Base-by-base conservation (phyloP, 2,888 invertebrate species). In the Tinea pellionella region DNA sequence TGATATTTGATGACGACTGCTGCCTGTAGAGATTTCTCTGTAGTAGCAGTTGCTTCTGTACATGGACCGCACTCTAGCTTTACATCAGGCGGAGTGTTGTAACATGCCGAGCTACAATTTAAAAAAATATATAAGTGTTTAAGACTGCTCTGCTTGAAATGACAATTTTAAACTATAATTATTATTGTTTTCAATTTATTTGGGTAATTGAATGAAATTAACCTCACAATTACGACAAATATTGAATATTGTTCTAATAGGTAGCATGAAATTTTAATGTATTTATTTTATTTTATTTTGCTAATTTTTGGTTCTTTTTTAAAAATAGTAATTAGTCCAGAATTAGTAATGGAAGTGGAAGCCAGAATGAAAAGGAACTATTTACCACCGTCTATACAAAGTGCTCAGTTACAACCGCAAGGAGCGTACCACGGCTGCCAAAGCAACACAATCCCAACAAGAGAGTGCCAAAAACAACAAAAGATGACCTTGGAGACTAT, bases 301-400 rank as follows among this genome's bases (percentile, higher is more conserved):
- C 59, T 58, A 19, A 66, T 64, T 62, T 63, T 62, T 65, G 62
- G 60, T 61, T 59, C 61, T 66, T 42, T 59, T 53, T 41, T 4
- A 55, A 60, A 8, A 16, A 79, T 90, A 96, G 96, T 94, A 73
- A 95, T 96, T 88, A 94, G 94, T 78, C 94, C 95, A 65, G 95
- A 96, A 79, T 89, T 96, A 80, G 93, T 95, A 68, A 92, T 94
- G 91, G 96, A 96, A 77, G 95, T 96, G 66, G 96, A 96, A 85
- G 92, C 93, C 68, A 90, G 96, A 75, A 96, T 96, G 95, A 93
- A 93, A 75, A 88, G 92, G 67, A 92, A 93, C 71, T 93, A 93
- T 77, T 88, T 94, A 69, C 94, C 94, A 60, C 92, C 94, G 63
- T 91, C 92, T 58, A 88, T 92, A 72, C 90, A 90, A 71, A 80